A percentile compares a stretch with the other conserved stretches of the same genome.
Evolutionary conservation across 2,113 vertebrate genomes (phyloP).

Genomic region (Nyctereutes procyonoides): DNA sequence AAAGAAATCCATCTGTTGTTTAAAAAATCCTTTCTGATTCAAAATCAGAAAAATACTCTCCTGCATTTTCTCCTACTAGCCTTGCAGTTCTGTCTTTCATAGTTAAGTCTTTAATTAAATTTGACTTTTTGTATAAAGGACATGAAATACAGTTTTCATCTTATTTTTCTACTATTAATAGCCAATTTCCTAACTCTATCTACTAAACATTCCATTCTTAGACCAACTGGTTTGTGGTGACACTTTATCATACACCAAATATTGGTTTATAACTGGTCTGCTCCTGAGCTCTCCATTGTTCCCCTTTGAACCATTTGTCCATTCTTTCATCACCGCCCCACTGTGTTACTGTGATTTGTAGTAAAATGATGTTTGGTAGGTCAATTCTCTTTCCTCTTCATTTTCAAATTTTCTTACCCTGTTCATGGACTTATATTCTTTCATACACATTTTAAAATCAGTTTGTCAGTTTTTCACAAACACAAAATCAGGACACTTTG

Average conservation of each 20-base stretch:
- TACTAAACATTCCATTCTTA: not conserved
- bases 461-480: not conserved
- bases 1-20: not conserved
- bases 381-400: not conserved
- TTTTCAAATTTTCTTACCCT: not conserved
- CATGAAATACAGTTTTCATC: not conserved
- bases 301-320: not conserved
- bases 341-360: not conserved
- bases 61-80: not conserved
- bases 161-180: conserved; percentile 2
- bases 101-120: not conserved
- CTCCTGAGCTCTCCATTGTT: not conserved
- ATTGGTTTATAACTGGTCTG: not conserved
- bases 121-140: not conserved
- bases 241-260: not conserved
- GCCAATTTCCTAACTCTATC: not conserved
- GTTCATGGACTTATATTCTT: not conserved
- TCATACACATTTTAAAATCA: not conserved
- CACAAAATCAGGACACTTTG: not conserved
- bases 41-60: not conserved
- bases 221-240: not conserved
- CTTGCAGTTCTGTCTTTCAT: not conserved
- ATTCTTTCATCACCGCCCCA: not conserved
- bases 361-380: not conserved
- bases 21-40: not conserved